These are phyloP conservation scores for Zalophus californianus DNA, from an alignment of 2,797 vertebrate genomes.

Conservation along the genomic window DNA sequence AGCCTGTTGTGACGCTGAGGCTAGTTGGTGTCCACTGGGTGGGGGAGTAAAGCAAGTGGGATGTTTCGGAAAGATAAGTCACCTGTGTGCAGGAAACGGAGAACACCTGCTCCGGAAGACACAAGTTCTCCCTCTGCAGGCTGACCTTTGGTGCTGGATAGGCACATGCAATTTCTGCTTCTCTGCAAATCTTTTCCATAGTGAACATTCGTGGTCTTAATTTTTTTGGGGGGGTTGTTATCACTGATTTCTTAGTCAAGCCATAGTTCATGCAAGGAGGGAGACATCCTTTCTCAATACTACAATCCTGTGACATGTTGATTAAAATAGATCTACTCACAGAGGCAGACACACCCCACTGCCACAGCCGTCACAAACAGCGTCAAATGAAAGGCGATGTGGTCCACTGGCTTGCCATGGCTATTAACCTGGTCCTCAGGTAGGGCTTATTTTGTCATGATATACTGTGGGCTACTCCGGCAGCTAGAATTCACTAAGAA, in stretches of 20 bases:
- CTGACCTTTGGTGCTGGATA: too few species aligned
- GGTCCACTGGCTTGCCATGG: background rate
- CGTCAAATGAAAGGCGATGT: background rate
- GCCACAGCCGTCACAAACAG: background rate
- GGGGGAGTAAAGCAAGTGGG: background rate
- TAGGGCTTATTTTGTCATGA: background rate
- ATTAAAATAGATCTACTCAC: background rate
- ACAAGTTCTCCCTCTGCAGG: background rate
- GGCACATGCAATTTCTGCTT: background rate
- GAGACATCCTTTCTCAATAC: background rate
- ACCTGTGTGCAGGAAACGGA: background rate
- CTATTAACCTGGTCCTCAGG: background rate
- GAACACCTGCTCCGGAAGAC: background rate
- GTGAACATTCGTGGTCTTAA: background rate
- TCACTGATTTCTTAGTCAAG: background rate
- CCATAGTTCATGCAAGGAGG: background rate
- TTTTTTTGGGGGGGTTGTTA: background rate
- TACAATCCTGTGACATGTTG: background rate
- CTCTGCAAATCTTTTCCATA: background rate
- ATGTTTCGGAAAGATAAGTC: background rate
- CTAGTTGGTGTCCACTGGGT: background rate
- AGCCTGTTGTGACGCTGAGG: background rate
- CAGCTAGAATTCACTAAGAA: constrained; percentile 62
- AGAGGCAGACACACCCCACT: background rate
- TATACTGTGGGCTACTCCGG: background rate